Conservation (phyloP, 1,140 invertebrate genomes). For the Chlorops oryzae region DNA sequence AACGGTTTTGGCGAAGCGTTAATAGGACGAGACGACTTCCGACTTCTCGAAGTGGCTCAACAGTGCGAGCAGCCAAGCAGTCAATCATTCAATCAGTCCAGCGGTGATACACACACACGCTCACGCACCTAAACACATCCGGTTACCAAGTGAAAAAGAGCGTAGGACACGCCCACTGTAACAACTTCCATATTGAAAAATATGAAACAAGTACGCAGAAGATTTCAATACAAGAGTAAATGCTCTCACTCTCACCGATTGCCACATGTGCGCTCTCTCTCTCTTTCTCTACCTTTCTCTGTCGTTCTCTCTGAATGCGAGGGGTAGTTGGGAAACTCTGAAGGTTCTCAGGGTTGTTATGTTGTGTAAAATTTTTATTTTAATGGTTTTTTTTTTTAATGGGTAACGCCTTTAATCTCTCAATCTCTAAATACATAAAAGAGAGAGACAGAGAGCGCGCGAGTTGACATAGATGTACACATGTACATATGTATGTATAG, state of each 20-base stretch:
- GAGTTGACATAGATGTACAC: no score
- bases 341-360: neutral
- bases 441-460: no score
- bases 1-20: constrained; percentile 31
- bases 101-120: no score
- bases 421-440: no score
- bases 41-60: neutral
- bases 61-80: neutral
- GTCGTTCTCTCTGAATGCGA: neutral
- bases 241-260: neutral
- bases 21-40: neutral
- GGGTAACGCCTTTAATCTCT: no score
- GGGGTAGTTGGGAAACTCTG: neutral
- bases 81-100: neutral
- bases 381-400: no score
- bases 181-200: constrained; percentile 12
- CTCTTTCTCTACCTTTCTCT: constrained; percentile 7
- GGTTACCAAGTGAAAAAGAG: neutral
- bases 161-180: constrained; percentile 7
- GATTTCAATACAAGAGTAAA: no score
- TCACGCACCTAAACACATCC: no score
- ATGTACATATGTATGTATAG: neutral
- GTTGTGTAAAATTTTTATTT: constrained; percentile 15
- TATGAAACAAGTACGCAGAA: no score
- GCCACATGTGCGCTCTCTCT: neutral